Conservation (phyloP, 2,113 vertebrate genomes). For the Amphiprion ocellaris region DNA sequence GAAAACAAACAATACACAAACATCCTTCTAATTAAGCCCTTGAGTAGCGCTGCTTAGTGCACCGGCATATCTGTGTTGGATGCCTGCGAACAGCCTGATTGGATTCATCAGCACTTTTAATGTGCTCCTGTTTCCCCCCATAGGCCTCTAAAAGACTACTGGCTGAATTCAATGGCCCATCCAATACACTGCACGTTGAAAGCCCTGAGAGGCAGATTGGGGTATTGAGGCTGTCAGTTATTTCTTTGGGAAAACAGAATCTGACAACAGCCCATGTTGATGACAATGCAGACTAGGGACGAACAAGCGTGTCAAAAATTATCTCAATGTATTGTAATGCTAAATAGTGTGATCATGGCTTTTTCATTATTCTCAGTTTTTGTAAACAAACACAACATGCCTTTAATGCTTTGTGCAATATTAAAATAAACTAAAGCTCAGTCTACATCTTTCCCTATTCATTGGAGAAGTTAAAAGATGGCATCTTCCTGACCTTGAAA, state of each 20-base stretch:
- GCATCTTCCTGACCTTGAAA: too few species aligned
- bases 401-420: too few species aligned
- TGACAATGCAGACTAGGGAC: slow-evolving; percentile 32
- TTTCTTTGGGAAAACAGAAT: slow-evolving; percentile 46
- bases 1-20: slow-evolving; percentile 81
- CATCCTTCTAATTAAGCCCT: slow-evolving; percentile 83
- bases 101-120: slow-evolving; percentile 81
- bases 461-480: too few species aligned
- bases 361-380: not conserved
- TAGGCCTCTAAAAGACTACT: slow-evolving; percentile 57
- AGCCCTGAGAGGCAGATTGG: slow-evolving; percentile 48
- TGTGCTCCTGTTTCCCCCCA: slow-evolving; percentile 71
- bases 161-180: slow-evolving; percentile 65
- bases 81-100: slow-evolving; percentile 80
- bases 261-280: slow-evolving; percentile 34
- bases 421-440: too few species aligned
- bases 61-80: slow-evolving; percentile 73
- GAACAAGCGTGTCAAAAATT: slow-evolving; percentile 19
- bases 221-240: slow-evolving; percentile 45
- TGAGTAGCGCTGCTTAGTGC: slow-evolving; percentile 78
- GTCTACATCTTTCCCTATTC: too few species aligned
- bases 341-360: not conserved
- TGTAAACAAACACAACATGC: not conserved
- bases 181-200: slow-evolving; percentile 42
- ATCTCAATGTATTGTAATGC: slow-evolving; percentile 20